These are phyloP conservation scores for Xiphophorus birchmanni DNA, from an alignment of 2,797 vertebrate species.

Conservation along the genomic window DNA sequence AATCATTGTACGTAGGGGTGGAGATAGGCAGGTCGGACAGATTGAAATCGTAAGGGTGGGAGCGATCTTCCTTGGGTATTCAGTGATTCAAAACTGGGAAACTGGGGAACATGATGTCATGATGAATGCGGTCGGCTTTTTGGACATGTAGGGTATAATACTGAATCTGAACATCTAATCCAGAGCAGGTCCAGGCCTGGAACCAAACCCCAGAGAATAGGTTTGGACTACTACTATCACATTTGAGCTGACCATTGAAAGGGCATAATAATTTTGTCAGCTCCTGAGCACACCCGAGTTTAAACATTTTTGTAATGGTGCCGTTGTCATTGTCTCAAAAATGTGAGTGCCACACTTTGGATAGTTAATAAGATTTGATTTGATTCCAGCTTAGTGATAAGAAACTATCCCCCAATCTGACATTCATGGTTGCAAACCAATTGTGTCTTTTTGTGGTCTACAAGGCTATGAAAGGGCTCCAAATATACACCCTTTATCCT, in stretches of 20 bases:
- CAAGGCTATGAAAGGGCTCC: background rate
- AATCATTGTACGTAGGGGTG: conserved; percentile 35
- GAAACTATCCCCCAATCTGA: background rate
- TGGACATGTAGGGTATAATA: conserved; percentile 15
- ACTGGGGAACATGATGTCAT: conserved; percentile 26
- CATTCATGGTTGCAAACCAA: background rate
- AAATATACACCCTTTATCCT: conserved; percentile 31
- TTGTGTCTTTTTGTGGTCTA: background rate
- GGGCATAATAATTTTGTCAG: background rate
- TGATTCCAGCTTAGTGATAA: background rate
- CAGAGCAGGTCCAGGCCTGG: background rate
- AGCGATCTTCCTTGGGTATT: conserved; percentile 26
- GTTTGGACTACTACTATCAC: conserved; percentile 12
- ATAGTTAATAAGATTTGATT: background rate
- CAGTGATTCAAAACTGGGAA: conserved; percentile 33
- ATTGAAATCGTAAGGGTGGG: conserved; percentile 1
- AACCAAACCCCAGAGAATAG: conserved; percentile 14
- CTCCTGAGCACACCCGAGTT: background rate
- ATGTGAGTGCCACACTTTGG: background rate
- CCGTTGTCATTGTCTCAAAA: background rate
- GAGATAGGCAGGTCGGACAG: conserved; percentile 11
- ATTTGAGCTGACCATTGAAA: conserved; percentile 1
- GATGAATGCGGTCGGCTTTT: conserved; percentile 15
- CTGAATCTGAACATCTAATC: conserved; percentile 27
- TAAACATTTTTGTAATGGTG: background rate